A percentile compares a stretch with the other conserved stretches of the same genome.
These are phyloP conservation scores for Chaetodon trifasciatus DNA, from an alignment of 2,797 vertebrate species.

Conservation along the genomic window DNA sequence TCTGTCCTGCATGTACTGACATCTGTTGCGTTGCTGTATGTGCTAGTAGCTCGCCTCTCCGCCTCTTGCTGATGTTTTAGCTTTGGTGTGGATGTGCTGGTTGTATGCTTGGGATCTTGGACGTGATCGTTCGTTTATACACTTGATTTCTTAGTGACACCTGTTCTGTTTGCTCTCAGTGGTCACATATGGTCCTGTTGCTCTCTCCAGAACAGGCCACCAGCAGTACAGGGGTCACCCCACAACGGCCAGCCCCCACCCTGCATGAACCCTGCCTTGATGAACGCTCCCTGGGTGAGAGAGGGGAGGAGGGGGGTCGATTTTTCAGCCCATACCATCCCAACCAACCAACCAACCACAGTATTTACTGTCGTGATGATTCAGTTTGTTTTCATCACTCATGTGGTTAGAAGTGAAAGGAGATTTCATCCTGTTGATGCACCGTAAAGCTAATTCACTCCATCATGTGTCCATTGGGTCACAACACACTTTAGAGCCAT, in stretches of 20 bases:
- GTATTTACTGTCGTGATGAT: conserved; percentile 8
- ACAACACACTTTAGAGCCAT: background rate
- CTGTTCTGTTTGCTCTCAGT: conserved; percentile 41
- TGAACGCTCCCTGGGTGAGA: conserved; percentile 88
- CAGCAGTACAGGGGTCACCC: conserved; percentile 83
- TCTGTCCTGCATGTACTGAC: conserved; percentile 32
- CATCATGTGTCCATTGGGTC: background rate
- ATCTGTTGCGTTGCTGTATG: conserved; percentile 18
- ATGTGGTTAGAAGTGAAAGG: background rate
- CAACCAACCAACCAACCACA: background rate
- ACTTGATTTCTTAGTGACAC: background rate
- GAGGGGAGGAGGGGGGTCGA: conserved; percentile 10
- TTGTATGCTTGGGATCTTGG: conserved; percentile 9
- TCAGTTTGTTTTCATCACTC: background rate
- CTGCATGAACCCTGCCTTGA: conserved; percentile 86
- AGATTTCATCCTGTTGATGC: conserved; percentile 4
- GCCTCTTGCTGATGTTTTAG: conserved; percentile 17
- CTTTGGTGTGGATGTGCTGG: background rate
- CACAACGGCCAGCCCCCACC: conserved; percentile 79
- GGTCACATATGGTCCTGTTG: conserved; percentile 75
- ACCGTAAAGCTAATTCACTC: background rate
- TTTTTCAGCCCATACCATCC: conserved; percentile 13
- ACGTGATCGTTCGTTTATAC: background rate
- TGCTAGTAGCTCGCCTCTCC: background rate
- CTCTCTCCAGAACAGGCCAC: conserved; percentile 87